Base-by-base conservation (phyloP, 2,797 vertebrate species). In the Borostomias antarcticus region DNA sequence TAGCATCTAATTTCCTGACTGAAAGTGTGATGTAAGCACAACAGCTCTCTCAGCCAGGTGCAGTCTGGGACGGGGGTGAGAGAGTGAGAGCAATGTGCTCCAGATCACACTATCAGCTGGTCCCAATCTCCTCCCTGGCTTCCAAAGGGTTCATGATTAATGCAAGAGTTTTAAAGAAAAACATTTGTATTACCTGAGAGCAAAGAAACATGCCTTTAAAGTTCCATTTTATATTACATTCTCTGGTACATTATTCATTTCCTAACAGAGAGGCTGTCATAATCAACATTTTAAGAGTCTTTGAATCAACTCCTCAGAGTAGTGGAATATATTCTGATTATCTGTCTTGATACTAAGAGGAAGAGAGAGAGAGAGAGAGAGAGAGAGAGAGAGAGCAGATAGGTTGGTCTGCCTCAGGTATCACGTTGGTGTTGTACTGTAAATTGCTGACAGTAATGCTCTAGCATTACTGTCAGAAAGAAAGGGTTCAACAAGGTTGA, bases 191-290 rank as follows among this genome's bases (percentile, higher is more conserved):
- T 86, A 82, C 82, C 85, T 77, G 53, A 67, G 74, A 88, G 88
- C 76, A 68, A 82, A 82, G 78, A 89, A 81, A 89, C 88, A 90
- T 89, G 78, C 76, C 78, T 90, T 88, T 89, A 85, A 87, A 84
- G 85, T 73, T 81, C 69, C 67, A 78, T 81, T 87, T 86, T 78
- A 75, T 81, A 81, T 72, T 65, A 68, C 62, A 80, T 83, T 75
- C 80, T 80, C 43, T 35, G 11, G 64, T 77, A 68, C 71, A 78
- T 83, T 57, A 83, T 78, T 83, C 43, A 73, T 83, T 66, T 32
- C 67, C 40, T 48, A 50, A 76, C 45, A 25, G 54, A 25, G 32
- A 66, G 63, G 62, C 65, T 66, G 65, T 78, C 47, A 71, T 66
- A 67, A 71, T 81, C 65, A 62, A 62, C 17, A 61, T 64, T 64